Evolutionary conservation across 2,113 vertebrate genomes (phyloP).

Genomic region (Alethe diademata): DNA sequence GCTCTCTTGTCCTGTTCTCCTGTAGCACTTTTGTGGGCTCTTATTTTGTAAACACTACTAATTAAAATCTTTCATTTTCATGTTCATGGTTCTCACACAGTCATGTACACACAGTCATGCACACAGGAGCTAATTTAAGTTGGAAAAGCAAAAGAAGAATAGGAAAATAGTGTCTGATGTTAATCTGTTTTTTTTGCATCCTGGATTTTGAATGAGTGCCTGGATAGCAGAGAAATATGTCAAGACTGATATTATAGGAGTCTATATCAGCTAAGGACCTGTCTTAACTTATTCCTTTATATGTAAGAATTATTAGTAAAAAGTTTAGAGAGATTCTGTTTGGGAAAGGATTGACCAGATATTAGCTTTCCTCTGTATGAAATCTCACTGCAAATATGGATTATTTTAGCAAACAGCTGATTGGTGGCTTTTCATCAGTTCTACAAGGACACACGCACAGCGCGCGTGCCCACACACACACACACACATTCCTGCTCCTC

Average conservation of each 20-base stretch:
- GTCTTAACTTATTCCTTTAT: not conserved
- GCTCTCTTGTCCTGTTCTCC: not conserved
- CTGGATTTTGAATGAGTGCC: not conserved
- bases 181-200: not conserved
- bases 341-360: not conserved
- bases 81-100: not conserved
- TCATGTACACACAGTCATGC: not conserved
- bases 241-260: not conserved
- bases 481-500: not conserved
- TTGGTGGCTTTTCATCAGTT: not conserved
- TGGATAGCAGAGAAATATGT: not conserved
- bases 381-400: not conserved
- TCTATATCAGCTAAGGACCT: not conserved
- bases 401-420: not conserved
- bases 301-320: not conserved
- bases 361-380: not conserved
- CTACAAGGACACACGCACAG: not conserved
- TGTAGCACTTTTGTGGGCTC: not conserved
- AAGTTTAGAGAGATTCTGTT: not conserved
- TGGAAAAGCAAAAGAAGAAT: not conserved
- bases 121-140: not conserved
- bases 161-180: not conserved
- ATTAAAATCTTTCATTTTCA: not conserved
- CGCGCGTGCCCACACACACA: no score
- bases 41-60: not conserved